Conservation (phyloP, 2,113 vertebrate species). For the Colius striatus region DNA sequence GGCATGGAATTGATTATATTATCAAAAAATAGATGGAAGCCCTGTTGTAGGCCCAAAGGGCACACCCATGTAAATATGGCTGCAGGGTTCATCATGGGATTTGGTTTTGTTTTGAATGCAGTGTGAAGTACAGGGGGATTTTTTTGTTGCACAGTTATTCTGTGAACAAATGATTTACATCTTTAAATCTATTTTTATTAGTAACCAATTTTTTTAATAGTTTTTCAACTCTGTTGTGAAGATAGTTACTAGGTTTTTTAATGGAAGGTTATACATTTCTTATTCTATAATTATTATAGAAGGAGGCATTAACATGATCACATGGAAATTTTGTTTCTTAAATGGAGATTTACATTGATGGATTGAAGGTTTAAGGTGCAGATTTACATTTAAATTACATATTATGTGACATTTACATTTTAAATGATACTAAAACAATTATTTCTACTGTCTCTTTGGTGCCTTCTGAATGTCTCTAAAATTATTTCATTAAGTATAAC, state of each 20-base stretch:
- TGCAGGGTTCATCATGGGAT: not conserved
- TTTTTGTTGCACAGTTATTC: not conserved
- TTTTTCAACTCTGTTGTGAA: conserved; percentile 7
- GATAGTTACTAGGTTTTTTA: conserved; percentile 32
- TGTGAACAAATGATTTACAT: not conserved
- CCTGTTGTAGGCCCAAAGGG: not conserved
- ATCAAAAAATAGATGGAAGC: not conserved
- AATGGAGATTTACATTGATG: conserved; percentile 66
- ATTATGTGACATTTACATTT: conserved; percentile 66
- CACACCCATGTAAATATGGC: not conserved
- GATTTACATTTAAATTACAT: conserved; percentile 72
- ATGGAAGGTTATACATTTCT: conserved; percentile 55
- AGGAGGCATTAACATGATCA: conserved; percentile 59
- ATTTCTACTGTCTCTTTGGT: conserved; percentile 60
- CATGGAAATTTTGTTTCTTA: conserved; percentile 63
- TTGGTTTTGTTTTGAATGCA: not conserved
- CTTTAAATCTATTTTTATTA: conserved; percentile 15
- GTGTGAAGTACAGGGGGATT: not conserved
- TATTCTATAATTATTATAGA: conserved; percentile 51
- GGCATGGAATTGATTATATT: not conserved
- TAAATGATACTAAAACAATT: conserved; percentile 69
- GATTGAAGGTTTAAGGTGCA: conserved; percentile 69
- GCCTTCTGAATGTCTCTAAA: conserved; percentile 27
- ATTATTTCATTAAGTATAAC: conserved; percentile 25
- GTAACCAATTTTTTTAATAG: not conserved